Evolutionary conservation across 2,113 vertebrate species (phyloP).

Genomic region (Phoxinus phoxinus): DNA sequence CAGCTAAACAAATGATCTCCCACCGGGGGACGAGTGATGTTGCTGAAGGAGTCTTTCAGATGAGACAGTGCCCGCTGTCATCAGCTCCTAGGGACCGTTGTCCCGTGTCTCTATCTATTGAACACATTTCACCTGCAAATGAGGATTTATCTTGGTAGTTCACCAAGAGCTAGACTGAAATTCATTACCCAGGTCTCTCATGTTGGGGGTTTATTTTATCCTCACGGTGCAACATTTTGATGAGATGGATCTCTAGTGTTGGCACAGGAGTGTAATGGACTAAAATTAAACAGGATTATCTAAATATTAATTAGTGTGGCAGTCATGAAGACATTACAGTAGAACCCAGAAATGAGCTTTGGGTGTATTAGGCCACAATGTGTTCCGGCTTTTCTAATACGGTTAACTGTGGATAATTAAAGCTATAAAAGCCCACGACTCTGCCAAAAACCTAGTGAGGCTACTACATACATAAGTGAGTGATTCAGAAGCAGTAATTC

Average conservation of each 20-base stretch:
- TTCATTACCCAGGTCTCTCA: not conserved
- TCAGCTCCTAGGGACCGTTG: constrained; percentile 26
- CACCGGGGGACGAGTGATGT: constrained; percentile 38
- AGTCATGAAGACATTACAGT: constrained; percentile 26
- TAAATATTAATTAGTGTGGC: constrained; percentile 29
- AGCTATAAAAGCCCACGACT: not conserved
- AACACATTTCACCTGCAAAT: constrained; percentile 50
- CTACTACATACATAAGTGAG: not conserved
- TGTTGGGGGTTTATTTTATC: constrained; percentile 22
- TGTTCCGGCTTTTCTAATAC: not conserved
- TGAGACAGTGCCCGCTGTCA: not conserved
- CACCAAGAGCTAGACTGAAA: not conserved
- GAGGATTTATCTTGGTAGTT: constrained; percentile 51
- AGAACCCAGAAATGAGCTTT: not conserved
- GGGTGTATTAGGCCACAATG: constrained; percentile 29
- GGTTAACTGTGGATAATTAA: constrained; percentile 7
- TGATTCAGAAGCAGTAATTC: not conserved
- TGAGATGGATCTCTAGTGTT: constrained; percentile 44
- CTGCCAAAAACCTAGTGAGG: not conserved
- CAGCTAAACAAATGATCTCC: constrained; percentile 55
- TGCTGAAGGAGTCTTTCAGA: constrained; percentile 38
- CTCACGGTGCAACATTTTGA: constrained; percentile 22
- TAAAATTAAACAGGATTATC: constrained; percentile 51
- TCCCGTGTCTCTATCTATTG: constrained; percentile 26
- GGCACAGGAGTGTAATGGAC: constrained; percentile 20